Conservation (phyloP, 2,797 vertebrate genomes). For the Acridotheres tristis region DNA sequence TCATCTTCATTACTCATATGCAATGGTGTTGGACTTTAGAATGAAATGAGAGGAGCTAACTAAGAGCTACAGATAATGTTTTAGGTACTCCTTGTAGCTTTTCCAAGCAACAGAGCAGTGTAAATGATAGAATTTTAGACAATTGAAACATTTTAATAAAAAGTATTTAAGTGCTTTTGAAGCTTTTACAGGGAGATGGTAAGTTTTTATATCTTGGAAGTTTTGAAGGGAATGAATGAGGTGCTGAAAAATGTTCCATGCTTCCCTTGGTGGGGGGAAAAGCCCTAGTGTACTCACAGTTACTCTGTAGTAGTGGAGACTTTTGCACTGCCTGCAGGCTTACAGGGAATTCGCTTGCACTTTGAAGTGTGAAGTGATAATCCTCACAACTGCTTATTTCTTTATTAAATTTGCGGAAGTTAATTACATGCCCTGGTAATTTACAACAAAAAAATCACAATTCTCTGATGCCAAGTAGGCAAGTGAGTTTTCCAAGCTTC, state of each 20-base stretch:
- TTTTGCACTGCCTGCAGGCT: constrained; percentile 28
- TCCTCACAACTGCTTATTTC: constrained; percentile 62
- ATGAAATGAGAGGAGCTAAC: background rate
- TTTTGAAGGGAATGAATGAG: background rate
- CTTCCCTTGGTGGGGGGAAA: background rate
- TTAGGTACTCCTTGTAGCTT: background rate
- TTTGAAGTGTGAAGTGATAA: constrained; percentile 67
- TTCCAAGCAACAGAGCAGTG: background rate
- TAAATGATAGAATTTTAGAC: background rate
- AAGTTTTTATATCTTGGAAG: background rate
- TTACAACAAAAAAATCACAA: constrained; percentile 41
- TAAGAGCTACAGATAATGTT: background rate
- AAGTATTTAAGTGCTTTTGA: background rate
- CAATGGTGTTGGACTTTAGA: background rate
- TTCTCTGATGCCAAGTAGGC: constrained; percentile 58
- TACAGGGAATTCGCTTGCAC: constrained; percentile 17
- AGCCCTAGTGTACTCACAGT: background rate
- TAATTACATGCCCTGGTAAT: constrained; percentile 65
- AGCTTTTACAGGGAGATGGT: background rate
- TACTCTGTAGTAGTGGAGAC: background rate
- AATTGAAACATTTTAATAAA: background rate
- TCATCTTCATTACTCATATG: background rate
- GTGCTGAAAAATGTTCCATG: background rate
- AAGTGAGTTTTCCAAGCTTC: constrained; percentile 58
- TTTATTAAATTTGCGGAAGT: constrained; percentile 65